Base-by-base conservation (phyloP, 2,797 vertebrate species). In the Spinus olivaceus region DNA sequence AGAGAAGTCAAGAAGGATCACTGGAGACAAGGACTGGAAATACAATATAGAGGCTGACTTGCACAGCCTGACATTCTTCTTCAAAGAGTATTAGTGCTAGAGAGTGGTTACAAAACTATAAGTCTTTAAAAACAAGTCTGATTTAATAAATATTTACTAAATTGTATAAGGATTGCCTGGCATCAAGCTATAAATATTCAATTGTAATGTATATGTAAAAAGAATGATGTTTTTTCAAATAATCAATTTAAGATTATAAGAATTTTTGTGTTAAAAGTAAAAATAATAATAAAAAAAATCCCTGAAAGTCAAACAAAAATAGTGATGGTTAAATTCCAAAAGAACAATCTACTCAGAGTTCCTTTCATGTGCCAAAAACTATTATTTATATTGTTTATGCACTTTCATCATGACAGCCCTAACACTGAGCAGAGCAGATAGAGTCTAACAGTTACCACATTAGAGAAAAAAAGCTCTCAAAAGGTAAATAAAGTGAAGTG, bases 381-480 rank as follows among this genome's bases (percentile, higher is more conserved):
- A 94, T 97, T 97, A 96, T 97, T 97, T 96, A 94, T 94, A 89
- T 93, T 92, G 95, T 91, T 96, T 96, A 91, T 97, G 94, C 93
- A 93, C 96, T 97, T 97, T 97, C 95, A 97, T 97, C 95, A 12
- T 96, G 96, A 97, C 96, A 96, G 92, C 88, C 53, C 61, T 89
- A 96, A 97, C 93, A 94, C 42, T 95, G 90, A 96, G 69, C 96
- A 97, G 96, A 97, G 92, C 88, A 95, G 84, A 94, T 78, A 90
- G 81, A 92, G 70, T 76, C 87, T 97, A 95, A 94, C 93, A 93
- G 85, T 94, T 94, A 94, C 94, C 94, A 96, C 87, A 95, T 95
- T 91, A 96, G 88, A 96, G 84, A 81, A 91, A 81, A 88, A 94
- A 95, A 67, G n/a, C 83, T 73, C 86, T 90, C 76, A 61, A 81